Evolutionary conservation across 2,797 vertebrate species (phyloP).

Genomic region (Simalia tracyae): DNA sequence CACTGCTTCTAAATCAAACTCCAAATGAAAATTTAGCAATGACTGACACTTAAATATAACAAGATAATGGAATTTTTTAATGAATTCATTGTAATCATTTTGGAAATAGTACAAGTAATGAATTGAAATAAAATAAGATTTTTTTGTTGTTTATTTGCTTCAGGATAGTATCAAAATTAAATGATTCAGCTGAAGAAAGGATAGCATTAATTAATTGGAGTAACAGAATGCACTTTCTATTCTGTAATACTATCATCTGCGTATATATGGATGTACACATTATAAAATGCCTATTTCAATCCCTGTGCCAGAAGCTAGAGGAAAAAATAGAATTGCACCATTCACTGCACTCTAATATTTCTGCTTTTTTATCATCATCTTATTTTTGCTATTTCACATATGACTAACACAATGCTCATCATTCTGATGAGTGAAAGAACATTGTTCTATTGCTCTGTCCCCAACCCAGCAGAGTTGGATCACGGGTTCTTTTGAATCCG

Average conservation of each 20-base stretch:
- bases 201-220: constrained; percentile 4
- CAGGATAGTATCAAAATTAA: neutral
- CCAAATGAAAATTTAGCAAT: constrained; percentile 12
- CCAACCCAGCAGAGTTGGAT: neutral
- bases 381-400: neutral
- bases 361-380: neutral
- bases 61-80: neutral
- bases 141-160: neutral
- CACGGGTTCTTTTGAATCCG: neutral
- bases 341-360: neutral
- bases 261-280: neutral
- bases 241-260: neutral
- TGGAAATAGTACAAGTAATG: constrained; percentile 19
- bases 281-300: neutral
- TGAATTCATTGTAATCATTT: neutral
- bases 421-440: neutral
- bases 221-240: neutral
- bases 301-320: neutral
- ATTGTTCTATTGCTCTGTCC: neutral
- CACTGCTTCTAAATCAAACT: neutral
- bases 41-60: neutral
- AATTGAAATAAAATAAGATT: neutral
- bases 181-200: neutral
- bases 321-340: neutral
- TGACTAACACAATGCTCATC: neutral